Base-by-base conservation (phyloP, 1,140 invertebrate species). In the Epicauta chinensis region DNA sequence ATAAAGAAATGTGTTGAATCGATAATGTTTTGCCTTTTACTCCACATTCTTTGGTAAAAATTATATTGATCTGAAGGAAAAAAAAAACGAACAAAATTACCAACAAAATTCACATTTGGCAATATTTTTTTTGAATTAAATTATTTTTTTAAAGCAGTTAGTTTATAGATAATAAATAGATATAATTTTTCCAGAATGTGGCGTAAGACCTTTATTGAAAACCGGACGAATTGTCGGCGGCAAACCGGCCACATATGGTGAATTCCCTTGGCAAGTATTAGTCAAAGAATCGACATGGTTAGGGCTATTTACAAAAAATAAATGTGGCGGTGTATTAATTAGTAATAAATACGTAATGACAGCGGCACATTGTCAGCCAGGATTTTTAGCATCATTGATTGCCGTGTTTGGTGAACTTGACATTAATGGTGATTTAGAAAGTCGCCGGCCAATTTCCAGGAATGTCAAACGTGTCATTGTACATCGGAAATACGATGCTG, bases 271-370 rank as follows among this genome's bases (percentile, higher is more conserved):
- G 93, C 91, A 95, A 68, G 91, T 92, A 2, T 73, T 96, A 13
- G 87, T 96, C 0, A 79, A 90, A 44, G 93, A 96, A 71, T 86
- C 90, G 4, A 93, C 91, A 0, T 95, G 91, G 91, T 73, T 95
- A 32, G 93, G 93, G 2, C 77, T 95, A 0, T 93, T 94, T 68
- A 92, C 91, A n/a, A 95, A 96, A 70, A 94, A 95, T 68, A 96
- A 96, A 71, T 96, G 92, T 66, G 92, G 93, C 9, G 93, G 93
- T 29, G 92, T 95, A 0, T 77, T 96, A 2, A 91, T 93, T 56
- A 89, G 87, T 6, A 84, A 82, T 48, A 81, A 81, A 69, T 93
- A 86, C 64, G 90, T 94, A 3, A 83, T 90, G 46, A 95, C 91
- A 0, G 92, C 93, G 0, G 93, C 92, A 7, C 93, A 96, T 79